Base-by-base conservation (phyloP, 92 coral and sea anemone species). In the Epizoanthus stellaris region DNA sequence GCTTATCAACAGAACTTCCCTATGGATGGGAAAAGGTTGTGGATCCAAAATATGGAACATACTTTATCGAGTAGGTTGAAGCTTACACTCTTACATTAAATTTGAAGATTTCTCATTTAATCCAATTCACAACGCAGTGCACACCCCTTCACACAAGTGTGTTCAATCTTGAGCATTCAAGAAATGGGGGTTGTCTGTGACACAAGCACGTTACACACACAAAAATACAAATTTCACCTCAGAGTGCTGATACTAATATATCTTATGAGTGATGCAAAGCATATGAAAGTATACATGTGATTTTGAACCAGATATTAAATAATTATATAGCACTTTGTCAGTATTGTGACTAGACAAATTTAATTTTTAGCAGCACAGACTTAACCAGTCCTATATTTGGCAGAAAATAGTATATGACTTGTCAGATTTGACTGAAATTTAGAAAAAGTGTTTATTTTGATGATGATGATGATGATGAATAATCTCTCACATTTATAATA, bases 11-110 rank as follows among this genome's bases (percentile, higher is more conserved):
- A 96, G 99, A 96, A 14, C 87, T 96, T 47, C 99, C 99, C 0
- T 93, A 91, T 89, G 99, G 99, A 21, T 96, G 99, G 99, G 99
- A 96, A 84, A 93, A 92, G 56, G 90, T 96, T 4, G 99, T 92
- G 21, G 99, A 96, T 75, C 94, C 99, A 9, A 93, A 95, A 60
- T 96, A 94, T 89, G 99, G 99, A 76, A 96, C 99, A 10, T 96
- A 96, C 58, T 96, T 89, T 47, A 96, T 96, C 30, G 99, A 96
- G 99, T 96, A 91, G 70, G 99, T 93, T 30, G 36, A 30, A 34
- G 30, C 7, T 73, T 4, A 38, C 56, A 52, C 12, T 9, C 20
- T 0, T 15, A 16, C 13, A 12, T 40, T 43, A 42, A 16, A 67
- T n/a, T 7, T 17, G 68, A 63, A 63, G 20, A 30, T 67, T 67